Conservation (phyloP, 1,140 invertebrate species). For the Pogonomyrmex californicus region DNA sequence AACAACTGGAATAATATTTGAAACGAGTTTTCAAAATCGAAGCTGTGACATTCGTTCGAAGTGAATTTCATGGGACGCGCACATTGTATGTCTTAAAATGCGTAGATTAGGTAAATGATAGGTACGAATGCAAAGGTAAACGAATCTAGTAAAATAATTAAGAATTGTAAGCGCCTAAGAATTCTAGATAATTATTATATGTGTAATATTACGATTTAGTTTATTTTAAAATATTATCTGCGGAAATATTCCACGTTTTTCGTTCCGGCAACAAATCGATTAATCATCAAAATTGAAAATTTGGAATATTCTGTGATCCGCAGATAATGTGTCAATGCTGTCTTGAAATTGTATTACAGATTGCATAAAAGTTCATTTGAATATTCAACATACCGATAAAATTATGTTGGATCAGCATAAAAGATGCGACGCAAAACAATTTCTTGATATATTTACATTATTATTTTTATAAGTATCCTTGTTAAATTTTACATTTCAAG, state of each 20-base stretch:
- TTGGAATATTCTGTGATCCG: not conserved
- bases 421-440: not conserved
- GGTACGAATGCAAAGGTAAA: not conserved
- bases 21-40: not conserved
- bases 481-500: constrained; percentile 30
- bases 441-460: constrained; percentile 8
- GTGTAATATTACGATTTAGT: not conserved
- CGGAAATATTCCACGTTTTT: not conserved
- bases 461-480: constrained; percentile 4
- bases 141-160: constrained; percentile 1
- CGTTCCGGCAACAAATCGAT: not conserved
- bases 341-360: not conserved
- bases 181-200: not conserved
- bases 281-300: not conserved
- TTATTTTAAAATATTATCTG: constrained; percentile 13
- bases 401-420: too few species aligned
- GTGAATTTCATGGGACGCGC: not conserved
- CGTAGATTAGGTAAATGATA: not conserved
- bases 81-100: not conserved
- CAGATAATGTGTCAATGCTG: not conserved
- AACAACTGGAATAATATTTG: constrained; percentile 47
- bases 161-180: not conserved
- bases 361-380: not conserved
- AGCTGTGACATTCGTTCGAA: not conserved
- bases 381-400: not conserved